Conservation (phyloP, 1,140 invertebrate genomes). For the Choristoneura fumiferana region DNA sequence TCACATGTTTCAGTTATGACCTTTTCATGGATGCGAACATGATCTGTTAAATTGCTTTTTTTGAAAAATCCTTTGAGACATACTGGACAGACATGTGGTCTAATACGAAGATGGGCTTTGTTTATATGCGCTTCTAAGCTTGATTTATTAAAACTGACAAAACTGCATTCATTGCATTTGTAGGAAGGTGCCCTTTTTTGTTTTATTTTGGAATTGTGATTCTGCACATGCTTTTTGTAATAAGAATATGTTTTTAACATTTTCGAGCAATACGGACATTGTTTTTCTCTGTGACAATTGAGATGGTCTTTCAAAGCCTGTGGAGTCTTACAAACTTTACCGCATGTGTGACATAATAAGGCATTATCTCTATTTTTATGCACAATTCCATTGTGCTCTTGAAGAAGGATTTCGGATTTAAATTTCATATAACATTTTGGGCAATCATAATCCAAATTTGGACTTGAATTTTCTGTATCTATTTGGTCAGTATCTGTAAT, state of each 20-base stretch:
- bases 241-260: constrained; percentile 37
- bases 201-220: constrained; percentile 27
- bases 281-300: constrained; percentile 30
- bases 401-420: constrained; percentile 19
- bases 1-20: constrained; percentile 49
- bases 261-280: constrained; percentile 44
- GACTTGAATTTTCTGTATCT: too few species aligned
- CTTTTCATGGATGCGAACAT: constrained; percentile 40
- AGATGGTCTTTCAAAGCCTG: constrained; percentile 31
- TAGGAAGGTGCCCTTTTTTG: constrained; percentile 24
- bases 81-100: constrained; percentile 42
- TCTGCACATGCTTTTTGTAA: constrained; percentile 31
- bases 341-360: constrained; percentile 36
- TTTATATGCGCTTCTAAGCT: constrained; percentile 53
- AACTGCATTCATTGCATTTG: constrained; percentile 43
- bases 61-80: constrained; percentile 58
- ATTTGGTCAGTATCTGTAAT: neutral
- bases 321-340: constrained; percentile 29
- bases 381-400: constrained; percentile 22
- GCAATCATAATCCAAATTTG: constrained; percentile 11
- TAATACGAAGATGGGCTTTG: constrained; percentile 46
- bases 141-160: constrained; percentile 44
- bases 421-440: constrained; percentile 30
- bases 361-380: constrained; percentile 30
- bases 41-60: constrained; percentile 53